Base-by-base conservation (phyloP, 2,113 vertebrate genomes). In the Aptenodytes patagonicus region DNA sequence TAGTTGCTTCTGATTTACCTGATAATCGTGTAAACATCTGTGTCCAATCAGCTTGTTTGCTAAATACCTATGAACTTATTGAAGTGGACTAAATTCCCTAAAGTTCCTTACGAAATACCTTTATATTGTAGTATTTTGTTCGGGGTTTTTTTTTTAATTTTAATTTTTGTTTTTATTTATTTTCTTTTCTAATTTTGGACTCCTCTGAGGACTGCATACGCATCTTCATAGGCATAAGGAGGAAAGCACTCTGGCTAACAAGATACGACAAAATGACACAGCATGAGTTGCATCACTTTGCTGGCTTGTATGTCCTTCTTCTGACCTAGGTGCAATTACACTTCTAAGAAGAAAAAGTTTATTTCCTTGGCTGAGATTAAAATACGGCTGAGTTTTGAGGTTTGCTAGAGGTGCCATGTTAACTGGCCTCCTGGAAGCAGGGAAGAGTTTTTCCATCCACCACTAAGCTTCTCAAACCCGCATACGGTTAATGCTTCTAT, bases 271-370 rank as follows among this genome's bases (percentile, higher is more conserved):
- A 96, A 97, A 96, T 95, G 95, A 96, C 93, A 95, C 92, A 95
- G 93, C 93, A 90, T 38, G n/a, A 96, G 76, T 31, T 94, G 95
- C 95, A 93, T 29, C 87, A 76, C 75, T 93, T 97, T 95, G 95
- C 96, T 90, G 93, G 77, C 70, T 9, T 32, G 4, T 42, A 83
- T 1, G 82, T 80, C 93, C 92, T 97, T 96, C 88, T 61, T 79
- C 75, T 95, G 95, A 94, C 88, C 87, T 75, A 94, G 62, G 71
- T 54, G 57, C 42, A 83, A 32, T 47, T 77, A 51, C 55, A 80
- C 51, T 83, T 93, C 32, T 57, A 44, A 77, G 47, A 60, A 82
- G 84, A 92, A 84, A 83, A 87, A 89, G 83, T 88, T 95, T 40
- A 6, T 69, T 49, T 66, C 75, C 95, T 73, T 93, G 73, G 29